Conservation (phyloP, 2,888 invertebrate genomes). For the Calameuta filiformis region DNA sequence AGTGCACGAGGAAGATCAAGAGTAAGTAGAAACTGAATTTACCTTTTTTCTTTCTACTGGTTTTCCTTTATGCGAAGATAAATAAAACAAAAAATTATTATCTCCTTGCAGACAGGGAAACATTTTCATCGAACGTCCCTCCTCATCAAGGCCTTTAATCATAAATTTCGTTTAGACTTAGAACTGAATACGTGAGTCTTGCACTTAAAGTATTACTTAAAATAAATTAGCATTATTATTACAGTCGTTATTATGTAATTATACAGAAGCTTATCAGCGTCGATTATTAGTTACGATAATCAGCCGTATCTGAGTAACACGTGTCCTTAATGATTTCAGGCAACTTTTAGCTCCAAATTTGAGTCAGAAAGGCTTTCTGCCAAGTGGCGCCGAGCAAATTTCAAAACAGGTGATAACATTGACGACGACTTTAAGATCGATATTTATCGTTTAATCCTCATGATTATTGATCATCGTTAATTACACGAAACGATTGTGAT, state of each 20-base stretch:
- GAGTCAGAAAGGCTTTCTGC: slow-evolving; percentile 89
- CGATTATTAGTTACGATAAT: neutral
- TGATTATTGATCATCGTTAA: neutral
- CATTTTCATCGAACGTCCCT: slow-evolving; percentile 95
- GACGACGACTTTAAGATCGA: neutral
- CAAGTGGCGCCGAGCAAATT: slow-evolving; percentile 85
- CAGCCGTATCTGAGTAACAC: neutral
- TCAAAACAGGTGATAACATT: slow-evolving; percentile 74
- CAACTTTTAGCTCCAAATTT: slow-evolving; percentile 94
- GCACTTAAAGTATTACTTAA: neutral
- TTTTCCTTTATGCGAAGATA: slow-evolving; percentile 18
- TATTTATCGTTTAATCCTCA: neutral
- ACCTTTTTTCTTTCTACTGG: slow-evolving; percentile 19
- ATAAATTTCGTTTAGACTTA: slow-evolving; percentile 94
- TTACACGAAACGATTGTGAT: neutral
- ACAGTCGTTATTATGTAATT: neutral
- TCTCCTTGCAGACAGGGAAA: slow-evolving; percentile 86
- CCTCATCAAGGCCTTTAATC: slow-evolving; percentile 96
- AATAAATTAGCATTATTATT: neutral
- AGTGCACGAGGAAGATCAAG: slow-evolving; percentile 69
- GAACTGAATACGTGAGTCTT: slow-evolving; percentile 92
- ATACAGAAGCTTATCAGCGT: neutral
- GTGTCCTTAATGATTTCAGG: slow-evolving; percentile 71
- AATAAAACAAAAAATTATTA: slow-evolving; percentile 23
- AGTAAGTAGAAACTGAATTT: slow-evolving; percentile 65